Evolutionary conservation across 92 coral and sea anemone species (phyloP), one percentile per base, ranked within the genome.

Genomic region (Porites evermanni): DNA sequence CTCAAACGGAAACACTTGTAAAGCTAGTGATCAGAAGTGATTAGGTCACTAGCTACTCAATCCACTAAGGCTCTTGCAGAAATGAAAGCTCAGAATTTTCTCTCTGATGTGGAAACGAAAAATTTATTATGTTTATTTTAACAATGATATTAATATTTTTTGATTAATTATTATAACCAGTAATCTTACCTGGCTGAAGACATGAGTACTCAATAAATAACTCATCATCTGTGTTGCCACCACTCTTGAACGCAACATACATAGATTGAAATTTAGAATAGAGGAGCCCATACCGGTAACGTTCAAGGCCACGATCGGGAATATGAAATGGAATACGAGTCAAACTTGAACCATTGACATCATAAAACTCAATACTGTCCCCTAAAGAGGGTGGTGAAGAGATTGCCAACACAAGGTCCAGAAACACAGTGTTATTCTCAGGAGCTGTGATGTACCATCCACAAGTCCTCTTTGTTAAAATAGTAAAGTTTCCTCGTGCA

Each of bases 361-460:
- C 86, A 26, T 70, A 86, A 26, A 79, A 72, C 53, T 19, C 53
- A 20, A 86, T 79, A 2, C 38, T 56, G 53, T 52, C 79, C 1
- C 69, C 18, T 8, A 20, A 73, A 12, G 44, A 18, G 9, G 7
- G 7, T 7, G 11, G 8, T 6, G 3, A 2, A n/a, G 20, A 6
- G 14, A 53, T 10, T 16, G 3, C 4, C 21, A 60, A 83, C 18
- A 7, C 52, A 2, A 83, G 26, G 20, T 51, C 65, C 47, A 83
- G 72, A 51, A 1, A 59, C 9, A 85, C 70, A 13, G 24, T 23
- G 14, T 79, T 64, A 65, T 72, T 64, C 44, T 59, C 79, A 2
- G 90, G 86, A 8, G 90, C 90, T 11, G 70, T 59, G 73, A 86
- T 70, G 24, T 86, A 56, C 90, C 90, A 86, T n/a, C 84, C 85